Evolutionary conservation across 2,888 invertebrate species (phyloP).

Genomic region (Amblyteles armatorius): DNA sequence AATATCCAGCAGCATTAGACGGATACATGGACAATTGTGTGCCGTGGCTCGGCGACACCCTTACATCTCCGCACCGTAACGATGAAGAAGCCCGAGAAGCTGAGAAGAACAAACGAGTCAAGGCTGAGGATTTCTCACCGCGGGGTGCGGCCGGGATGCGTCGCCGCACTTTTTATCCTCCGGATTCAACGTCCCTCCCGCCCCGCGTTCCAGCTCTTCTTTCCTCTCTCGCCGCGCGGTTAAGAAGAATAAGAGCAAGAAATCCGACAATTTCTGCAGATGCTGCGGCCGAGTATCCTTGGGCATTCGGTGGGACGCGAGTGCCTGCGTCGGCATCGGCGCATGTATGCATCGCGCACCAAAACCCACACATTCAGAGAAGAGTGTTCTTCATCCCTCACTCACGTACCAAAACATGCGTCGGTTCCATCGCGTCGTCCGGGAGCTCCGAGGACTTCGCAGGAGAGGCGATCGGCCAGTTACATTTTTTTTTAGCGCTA

Average conservation of each 20-base stretch:
- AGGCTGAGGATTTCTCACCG: constrained; percentile 76
- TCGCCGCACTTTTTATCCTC: constrained; percentile 60
- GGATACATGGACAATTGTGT: constrained; percentile 11
- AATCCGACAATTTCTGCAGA: constrained; percentile 72
- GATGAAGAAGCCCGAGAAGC: constrained; percentile 35
- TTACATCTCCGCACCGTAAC: constrained; percentile 11
- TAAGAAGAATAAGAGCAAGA: constrained; percentile 68
- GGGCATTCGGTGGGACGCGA: constrained; percentile 58
- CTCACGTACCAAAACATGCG: not conserved
- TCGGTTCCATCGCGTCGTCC: not conserved
- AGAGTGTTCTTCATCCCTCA: constrained; percentile 24
- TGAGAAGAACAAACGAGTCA: constrained; percentile 68
- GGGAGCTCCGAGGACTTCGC: not conserved
- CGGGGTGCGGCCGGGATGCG: constrained; percentile 66
- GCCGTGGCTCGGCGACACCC: not conserved
- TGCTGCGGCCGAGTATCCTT: constrained; percentile 62
- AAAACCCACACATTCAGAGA: constrained; percentile 29
- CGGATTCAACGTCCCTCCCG: constrained; percentile 15
- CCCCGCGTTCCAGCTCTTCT: constrained; percentile 8
- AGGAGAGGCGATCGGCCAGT: not conserved
- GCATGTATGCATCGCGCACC: constrained; percentile 50
- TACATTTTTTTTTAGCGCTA: not conserved
- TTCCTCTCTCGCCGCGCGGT: constrained; percentile 55
- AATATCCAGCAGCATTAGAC: not conserved
- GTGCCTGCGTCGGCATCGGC: constrained; percentile 33